phyloP scores from a whole-genome alignment of 2,797 vertebrate species.

The Bovichtus diacanthus region DNA sequence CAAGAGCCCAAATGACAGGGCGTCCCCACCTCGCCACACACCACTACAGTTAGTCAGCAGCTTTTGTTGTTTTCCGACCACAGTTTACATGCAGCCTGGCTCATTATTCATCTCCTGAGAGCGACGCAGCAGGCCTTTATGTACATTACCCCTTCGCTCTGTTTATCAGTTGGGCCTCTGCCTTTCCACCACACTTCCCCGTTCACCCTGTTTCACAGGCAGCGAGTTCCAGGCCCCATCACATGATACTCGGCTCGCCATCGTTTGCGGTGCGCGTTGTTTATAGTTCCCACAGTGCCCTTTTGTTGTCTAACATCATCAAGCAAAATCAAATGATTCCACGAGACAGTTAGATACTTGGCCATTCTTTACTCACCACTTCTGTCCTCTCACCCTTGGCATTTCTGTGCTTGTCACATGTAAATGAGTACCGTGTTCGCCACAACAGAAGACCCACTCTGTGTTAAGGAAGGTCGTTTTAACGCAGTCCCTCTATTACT shows the following conservation, averaged over 20 bases:
- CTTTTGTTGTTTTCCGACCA: slow-evolving; percentile 83
- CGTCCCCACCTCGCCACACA: slow-evolving; percentile 70
- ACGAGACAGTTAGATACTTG: slow-evolving; percentile 28
- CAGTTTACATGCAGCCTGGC: slow-evolving; percentile 79
- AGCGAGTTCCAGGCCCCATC: slow-evolving; percentile 65
- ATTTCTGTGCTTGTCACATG: slow-evolving; percentile 41
- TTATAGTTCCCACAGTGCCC: slow-evolving; percentile 74
- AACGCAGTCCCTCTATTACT: slow-evolving; percentile 32
- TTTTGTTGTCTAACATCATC: slow-evolving; percentile 69
- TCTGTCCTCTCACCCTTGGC: slow-evolving; percentile 26
- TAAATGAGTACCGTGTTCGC: slow-evolving; percentile 58
- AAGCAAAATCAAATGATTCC: slow-evolving; percentile 60
- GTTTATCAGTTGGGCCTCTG: slow-evolving; percentile 77
- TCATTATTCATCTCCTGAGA: slow-evolving; percentile 79
- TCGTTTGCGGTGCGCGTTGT: slow-evolving; percentile 69
- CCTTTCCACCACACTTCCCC: slow-evolving; percentile 67
- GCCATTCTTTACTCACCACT: slow-evolving; percentile 45
- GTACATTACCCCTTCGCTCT: slow-evolving; percentile 68
- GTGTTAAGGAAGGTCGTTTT: slow-evolving; percentile 47
- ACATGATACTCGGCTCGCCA: slow-evolving; percentile 69
- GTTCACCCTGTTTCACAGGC: slow-evolving; percentile 57
- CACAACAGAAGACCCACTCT: slow-evolving; percentile 58
- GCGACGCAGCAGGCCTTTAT: slow-evolving; percentile 66
- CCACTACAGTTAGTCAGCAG: slow-evolving; percentile 81
- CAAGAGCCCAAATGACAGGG: slow-evolving; percentile 64